Base-by-base conservation (phyloP, 2,888 invertebrate species). In the Leptinotarsa peninsularis region DNA sequence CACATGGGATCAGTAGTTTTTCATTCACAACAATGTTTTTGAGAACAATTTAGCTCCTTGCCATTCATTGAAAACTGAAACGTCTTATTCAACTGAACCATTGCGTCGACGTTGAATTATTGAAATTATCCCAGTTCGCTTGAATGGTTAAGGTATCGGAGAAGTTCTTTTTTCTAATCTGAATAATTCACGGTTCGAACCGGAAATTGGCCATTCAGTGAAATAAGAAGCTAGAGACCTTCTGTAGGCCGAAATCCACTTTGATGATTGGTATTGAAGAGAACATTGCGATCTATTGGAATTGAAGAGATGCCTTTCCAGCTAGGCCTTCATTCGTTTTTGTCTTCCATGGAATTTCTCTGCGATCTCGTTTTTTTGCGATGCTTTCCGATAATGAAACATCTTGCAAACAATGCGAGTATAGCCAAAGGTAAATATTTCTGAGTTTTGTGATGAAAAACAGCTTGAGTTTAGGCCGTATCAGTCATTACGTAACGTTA, bases 181-280 rank as follows among this genome's bases (percentile, higher is more conserved):
- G 43, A 63, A n/a, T 63, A 63, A 63, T 63, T 63, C 63, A 63
- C 17, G 18, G 33, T 33, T 43, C 43, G 63, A 43, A 33, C 63
- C 43, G 43, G 18, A 43, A 63, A 63, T 63, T 63, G 63, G 63
- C 63, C 43, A 43, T 63, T 43, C 63, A 63, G 17, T 63, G 33
- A 27, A 63, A 63, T 27, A 27, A 63, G 43, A 4, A 63, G 15
- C 43, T 13, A 10, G 17, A n/a, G 63, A 33, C 3, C n/a, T 43
- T 63, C n/a, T 17, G n/a, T 15, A 13, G n/a, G 63, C 33, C 63
- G n/a, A 33, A 43, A 33, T 18, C 63, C 63, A 33, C 63, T 63
- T 63, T 63, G 63, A 43, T 63, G 27, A 63, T 63, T 43, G 63
- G 63, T 17, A 63, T 63, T 63, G 63, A 63, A 43, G 13, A n/a